phyloP scores from a whole-genome alignment of 2,888 invertebrate genomes.

The Drosophila anomalata region DNA sequence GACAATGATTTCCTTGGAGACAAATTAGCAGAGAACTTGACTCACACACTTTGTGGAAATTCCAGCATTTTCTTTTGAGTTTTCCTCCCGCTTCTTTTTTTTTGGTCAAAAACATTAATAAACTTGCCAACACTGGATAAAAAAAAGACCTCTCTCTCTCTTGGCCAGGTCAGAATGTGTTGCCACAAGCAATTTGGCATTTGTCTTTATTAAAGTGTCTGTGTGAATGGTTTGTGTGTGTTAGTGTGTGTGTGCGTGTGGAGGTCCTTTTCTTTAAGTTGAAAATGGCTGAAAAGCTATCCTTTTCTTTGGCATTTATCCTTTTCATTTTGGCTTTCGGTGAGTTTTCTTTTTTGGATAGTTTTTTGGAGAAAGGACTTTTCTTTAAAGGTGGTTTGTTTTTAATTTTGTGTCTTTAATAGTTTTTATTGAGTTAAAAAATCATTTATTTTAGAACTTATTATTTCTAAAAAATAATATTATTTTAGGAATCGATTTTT shows the following conservation, averaged over 20 bases:
- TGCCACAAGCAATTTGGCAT: constrained; percentile 55
- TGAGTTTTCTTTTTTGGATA: neutral
- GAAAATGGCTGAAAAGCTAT: constrained; percentile 11
- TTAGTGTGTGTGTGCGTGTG: constrained; percentile 9
- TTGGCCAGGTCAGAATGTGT: constrained; percentile 39
- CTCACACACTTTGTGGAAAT: constrained; percentile 36
- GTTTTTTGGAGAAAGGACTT: neutral
- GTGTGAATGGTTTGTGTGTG: constrained; percentile 1
- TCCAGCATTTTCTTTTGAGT: neutral
- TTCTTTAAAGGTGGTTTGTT: neutral
- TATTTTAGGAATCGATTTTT: no score
- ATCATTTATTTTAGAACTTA: no score
- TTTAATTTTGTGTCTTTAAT: neutral
- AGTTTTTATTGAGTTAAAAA: neutral
- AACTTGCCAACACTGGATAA: constrained; percentile 39
- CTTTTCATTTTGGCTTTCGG: neutral
- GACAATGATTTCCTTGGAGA: constrained; percentile 75
- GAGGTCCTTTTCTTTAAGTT: constrained; percentile 40
- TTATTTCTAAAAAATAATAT: no score
- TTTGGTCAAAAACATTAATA: constrained; percentile 61
- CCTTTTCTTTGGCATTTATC: neutral
- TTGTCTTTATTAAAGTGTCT: constrained; percentile 57
- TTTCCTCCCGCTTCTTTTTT: constrained; percentile 7
- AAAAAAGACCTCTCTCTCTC: neutral
- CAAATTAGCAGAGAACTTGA: constrained; percentile 72